Base-by-base conservation (phyloP, 2,113 vertebrate species). In the Lipophrys pholis region DNA sequence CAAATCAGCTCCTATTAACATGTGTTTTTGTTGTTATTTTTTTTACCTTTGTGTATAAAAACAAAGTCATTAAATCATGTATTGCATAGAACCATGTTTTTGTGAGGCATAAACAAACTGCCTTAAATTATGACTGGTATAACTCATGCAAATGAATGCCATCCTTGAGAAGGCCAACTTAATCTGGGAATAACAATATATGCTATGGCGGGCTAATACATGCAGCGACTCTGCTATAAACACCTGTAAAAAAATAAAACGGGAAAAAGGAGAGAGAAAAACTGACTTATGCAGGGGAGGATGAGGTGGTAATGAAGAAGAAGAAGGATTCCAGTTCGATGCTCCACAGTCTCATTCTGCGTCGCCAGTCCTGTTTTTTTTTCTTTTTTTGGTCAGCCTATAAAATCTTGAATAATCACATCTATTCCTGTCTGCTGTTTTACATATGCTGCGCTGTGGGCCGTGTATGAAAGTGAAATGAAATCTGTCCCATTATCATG, bases 401-500 rank as follows among this genome's bases (percentile, higher is more conserved):
- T 63, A 50, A 73, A 69, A 62, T 77, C 58, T 75, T 45, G 71
- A 85, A 86, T 81, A 83, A 84, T 80, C 48, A 42, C 64, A 3
- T 87, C 76, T 83, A 64, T 81, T 86, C 41, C 71, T 49, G 79
- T 76, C 60, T 35, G 43, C 67, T 17, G 59, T 49, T 85, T 86
- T 73, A 42, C 86, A 82, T 84, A 71, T 64, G 65, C 54, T 57
- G 63, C 10, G 58, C 76, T 86, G 55, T 35, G 69, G 78, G 73
- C 76, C 7, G 51, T 39, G 53, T 1, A 60, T 50, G 50, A 49
- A 64, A 69, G 73, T 15, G 53, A 79, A 82, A 81, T 83, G 59
- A 55, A 80, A 82, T 82, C 69, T 35, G 64, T 79, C 83, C 74
- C 71, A 76, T 88, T 84, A 86, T 55, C 52, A 17, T 59, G 78